phyloP scores from a whole-genome alignment of 2,797 vertebrate species.

The Intellagama lesueurii region DNA sequence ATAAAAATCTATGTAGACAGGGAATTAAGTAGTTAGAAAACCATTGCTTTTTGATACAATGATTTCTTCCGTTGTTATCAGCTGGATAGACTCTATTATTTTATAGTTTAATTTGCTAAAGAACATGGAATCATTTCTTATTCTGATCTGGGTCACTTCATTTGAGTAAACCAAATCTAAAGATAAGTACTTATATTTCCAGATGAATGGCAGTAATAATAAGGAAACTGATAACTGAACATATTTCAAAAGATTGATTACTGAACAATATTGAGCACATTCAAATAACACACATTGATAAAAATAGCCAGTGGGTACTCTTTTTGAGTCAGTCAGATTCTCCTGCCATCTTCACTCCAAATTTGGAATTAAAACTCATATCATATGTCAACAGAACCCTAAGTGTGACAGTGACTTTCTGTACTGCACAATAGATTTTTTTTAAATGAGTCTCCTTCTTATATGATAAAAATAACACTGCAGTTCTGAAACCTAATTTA shows the following conservation, averaged over 20 bases:
- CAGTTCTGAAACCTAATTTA: constrained; percentile 68
- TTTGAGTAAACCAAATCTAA: not conserved
- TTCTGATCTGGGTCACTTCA: not conserved
- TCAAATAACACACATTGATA: constrained; percentile 32
- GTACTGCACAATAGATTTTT: constrained; percentile 47
- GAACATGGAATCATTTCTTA: not conserved
- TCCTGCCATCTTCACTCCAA: rapidly evolving
- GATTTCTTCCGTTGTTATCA: not conserved
- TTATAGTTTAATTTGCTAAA: not conserved
- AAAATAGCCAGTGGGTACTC: not conserved
- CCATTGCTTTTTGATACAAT: not conserved
- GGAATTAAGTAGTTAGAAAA: no score
- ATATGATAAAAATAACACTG: constrained; percentile 64
- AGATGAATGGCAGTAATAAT: not conserved
- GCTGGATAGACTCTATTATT: not conserved
- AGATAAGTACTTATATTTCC: not conserved
- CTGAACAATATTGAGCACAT: constrained; percentile 23
- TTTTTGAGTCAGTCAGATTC: constrained; percentile 53
- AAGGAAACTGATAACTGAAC: not conserved
- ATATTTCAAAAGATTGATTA: not conserved
- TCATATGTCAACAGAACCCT: constrained; percentile 56
- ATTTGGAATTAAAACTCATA: constrained; percentile 52
- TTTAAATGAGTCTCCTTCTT: constrained; percentile 70
- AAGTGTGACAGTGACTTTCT: constrained; percentile 65
- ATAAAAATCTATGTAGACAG: not conserved